Evolutionary conservation across 2,888 invertebrate genomes (phyloP).

Genomic region (Melanostoma scalare): DNA sequence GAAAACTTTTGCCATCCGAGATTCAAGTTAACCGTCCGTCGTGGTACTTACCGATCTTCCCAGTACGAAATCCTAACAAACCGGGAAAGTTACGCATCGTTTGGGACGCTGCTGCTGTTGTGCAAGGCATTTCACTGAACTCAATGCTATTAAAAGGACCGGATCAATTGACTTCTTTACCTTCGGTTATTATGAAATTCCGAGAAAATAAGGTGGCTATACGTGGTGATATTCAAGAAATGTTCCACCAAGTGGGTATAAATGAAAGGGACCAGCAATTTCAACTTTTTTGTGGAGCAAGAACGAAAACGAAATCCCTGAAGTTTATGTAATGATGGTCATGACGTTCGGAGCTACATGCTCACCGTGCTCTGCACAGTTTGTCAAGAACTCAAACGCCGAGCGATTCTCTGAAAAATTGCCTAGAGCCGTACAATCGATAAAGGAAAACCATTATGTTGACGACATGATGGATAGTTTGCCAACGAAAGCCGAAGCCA

Average conservation of each 20-base stretch:
- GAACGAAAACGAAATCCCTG: neutral
- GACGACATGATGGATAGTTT: neutral
- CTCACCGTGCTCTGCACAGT: neutral
- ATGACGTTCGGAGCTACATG: neutral
- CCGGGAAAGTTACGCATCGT: neutral
- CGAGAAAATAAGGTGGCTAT: slow-evolving; percentile 1
- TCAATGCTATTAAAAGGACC: neutral
- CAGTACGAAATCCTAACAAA: neutral
- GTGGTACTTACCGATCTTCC: too few relatives aligned
- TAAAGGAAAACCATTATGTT: neutral
- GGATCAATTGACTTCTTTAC: neutral
- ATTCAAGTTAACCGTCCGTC: too few relatives aligned
- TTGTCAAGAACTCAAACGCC: neutral
- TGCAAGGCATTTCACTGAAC: too few relatives aligned
- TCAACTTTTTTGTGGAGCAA: neutral
- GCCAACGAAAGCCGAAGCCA: too few relatives aligned
- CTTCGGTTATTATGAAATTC: neutral
- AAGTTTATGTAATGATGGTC: slow-evolving; percentile 4
- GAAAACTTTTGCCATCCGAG: too few relatives aligned
- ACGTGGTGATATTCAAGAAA: neutral
- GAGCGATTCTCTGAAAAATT: neutral
- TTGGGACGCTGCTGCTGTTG: neutral
- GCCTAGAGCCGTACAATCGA: too few relatives aligned
- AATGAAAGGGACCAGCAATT: neutral
- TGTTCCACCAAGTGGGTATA: neutral